A percentile compares a stretch with the other conserved stretches of the same genome.
phyloP scores from a whole-genome alignment of 2,797 vertebrate species.

The Pipistrellus pygmaeus region DNA sequence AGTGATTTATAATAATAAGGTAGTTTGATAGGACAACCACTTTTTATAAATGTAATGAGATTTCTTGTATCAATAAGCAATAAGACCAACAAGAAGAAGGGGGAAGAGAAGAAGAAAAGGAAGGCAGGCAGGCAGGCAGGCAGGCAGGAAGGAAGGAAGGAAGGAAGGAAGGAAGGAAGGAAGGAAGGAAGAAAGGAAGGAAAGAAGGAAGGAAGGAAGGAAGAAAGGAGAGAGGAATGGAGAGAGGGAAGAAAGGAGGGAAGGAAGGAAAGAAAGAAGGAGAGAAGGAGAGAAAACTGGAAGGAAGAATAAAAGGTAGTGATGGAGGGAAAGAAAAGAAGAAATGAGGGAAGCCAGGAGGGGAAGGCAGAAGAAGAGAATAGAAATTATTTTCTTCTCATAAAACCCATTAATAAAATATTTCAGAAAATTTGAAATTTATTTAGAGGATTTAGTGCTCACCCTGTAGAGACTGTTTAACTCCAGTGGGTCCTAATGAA shows the following conservation, averaged over 20 bases:
- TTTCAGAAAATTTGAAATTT: background rate
- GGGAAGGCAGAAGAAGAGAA: background rate
- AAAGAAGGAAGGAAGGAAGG: too few relatives aligned
- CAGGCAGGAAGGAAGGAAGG: background rate
- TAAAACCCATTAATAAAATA: background rate
- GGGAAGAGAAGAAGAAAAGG: background rate
- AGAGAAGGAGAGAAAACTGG: background rate
- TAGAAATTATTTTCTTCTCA: background rate
- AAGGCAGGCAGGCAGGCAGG: background rate
- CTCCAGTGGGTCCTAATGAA: background rate
- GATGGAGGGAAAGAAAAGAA: background rate
- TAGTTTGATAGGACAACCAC: background rate
- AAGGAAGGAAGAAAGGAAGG: too few relatives aligned
- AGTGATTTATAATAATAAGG: conserved; percentile 21
- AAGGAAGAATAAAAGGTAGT: background rate
- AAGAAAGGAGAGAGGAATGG: fast-evolving
- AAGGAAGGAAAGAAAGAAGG: background rate
- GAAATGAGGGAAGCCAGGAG: background rate
- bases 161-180: too few relatives aligned
- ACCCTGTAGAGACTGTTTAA: conserved; percentile 1
- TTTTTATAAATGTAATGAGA: conserved; percentile 9
- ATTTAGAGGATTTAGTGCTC: background rate
- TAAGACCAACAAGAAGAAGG: background rate
- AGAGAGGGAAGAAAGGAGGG: too few relatives aligned
- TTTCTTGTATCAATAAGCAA: background rate